Evolutionary conservation across 2,888 invertebrate genomes (phyloP), one percentile per base, ranked within the genome.

Genomic region (Mesochorus sp.): DNA sequence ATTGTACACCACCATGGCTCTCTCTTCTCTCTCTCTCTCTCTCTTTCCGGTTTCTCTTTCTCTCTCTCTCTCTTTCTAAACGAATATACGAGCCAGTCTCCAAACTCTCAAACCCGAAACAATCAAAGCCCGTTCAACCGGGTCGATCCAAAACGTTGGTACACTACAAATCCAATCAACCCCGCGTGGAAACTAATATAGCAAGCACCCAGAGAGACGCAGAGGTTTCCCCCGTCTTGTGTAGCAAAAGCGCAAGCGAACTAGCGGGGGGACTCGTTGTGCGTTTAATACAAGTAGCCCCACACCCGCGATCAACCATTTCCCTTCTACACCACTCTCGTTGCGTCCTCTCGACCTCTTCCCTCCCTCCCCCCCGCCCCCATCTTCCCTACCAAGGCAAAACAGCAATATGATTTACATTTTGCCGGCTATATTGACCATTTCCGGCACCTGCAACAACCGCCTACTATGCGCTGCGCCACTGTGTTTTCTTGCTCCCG

Each of bases 381-480:
- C n/a, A n/a, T n/a, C n/a, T n/a, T n/a, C n/a, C n/a, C n/a, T n/a
- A n/a, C n/a, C n/a, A n/a, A n/a, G 42, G 34, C 62, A 44, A 85
- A 86, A 86, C 84, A 85, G 88, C 88, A 89, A 90, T 90, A 88
- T 88, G 90, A 91, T 91, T 90, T 90, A 90, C 90, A 91, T 91
- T 90, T 91, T 90, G 86, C 82, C n/a, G 85, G 87, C 86, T 88
- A 90, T 90, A 91, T 90, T 88, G 91, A 91, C 91, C 90, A 90
- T 91, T 91, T 88, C 85, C 85, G 88, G 84, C 90, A 90, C 90
- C 91, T 90, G 90, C 88, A 90, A 80, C 90, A 85, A 85, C 84
- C 82, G 83, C 74, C 59, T 64, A 76, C 72, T 84, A n/a, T 81
- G 67, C 80, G 71, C 79, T 68, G 72, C 74, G 81, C 85, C 81